A percentile compares a stretch with the other conserved stretches of the same genome.
Evolutionary conservation across 2,888 invertebrate genomes (phyloP).

Genomic region (Ernsta delagoae): DNA sequence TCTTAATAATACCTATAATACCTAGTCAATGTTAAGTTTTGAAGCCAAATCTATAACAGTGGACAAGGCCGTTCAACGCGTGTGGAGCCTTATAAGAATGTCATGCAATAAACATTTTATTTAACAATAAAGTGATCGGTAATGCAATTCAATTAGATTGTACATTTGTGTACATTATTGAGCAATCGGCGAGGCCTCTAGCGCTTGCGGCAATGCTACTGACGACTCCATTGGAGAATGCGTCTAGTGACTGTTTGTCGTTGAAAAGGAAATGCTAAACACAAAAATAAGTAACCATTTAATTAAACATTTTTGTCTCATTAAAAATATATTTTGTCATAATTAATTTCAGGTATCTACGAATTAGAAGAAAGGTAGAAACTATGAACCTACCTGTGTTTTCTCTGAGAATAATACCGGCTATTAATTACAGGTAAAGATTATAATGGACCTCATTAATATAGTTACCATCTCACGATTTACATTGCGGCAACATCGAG

Average conservation of each 20-base stretch:
- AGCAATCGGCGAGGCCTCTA: slow-evolving; percentile 17
- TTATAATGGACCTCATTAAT: slow-evolving; percentile 16
- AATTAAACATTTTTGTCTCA: no score
- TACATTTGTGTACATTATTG: slow-evolving; percentile 17
- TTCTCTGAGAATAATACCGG: neutral
- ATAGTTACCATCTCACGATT: slow-evolving; percentile 23
- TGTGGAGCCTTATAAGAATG: neutral
- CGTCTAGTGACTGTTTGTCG: no score
- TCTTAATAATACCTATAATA: no score
- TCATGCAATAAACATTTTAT: slow-evolving; percentile 29
- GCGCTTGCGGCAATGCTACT: slow-evolving; percentile 10
- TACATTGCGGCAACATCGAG: neutral
- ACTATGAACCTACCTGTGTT: no score
- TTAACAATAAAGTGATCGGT: slow-evolving; percentile 23
- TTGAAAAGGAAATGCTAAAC: no score
- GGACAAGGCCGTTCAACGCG: no score
- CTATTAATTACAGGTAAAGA: slow-evolving; percentile 14
- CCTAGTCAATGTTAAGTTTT: no score
- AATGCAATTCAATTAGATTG: slow-evolving; percentile 27
- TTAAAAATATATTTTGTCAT: no score
- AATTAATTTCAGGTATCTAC: no score
- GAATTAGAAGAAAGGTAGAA: no score
- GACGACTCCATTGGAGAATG: slow-evolving; percentile 18
- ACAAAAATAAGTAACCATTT: no score
- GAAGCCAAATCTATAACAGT: no score